Percentiles rank a stretch among this genome's conserved stretches.
Conservation (phyloP, 2,888 invertebrate species). For the Luffia ferchaultella region DNA sequence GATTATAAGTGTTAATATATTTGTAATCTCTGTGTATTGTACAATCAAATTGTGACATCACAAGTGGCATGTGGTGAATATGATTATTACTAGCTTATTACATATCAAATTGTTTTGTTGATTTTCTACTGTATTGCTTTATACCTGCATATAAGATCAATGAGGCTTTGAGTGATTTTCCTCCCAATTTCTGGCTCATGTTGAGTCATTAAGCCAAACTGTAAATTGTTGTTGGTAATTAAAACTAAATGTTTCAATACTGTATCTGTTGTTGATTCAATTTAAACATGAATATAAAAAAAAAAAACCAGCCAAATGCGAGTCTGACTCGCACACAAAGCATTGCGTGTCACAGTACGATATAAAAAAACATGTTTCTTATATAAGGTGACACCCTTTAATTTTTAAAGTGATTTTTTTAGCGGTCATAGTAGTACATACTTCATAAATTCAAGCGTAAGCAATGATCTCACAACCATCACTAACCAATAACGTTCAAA, state of each 20-base stretch:
- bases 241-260: background rate
- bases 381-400: too few relatives aligned
- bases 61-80: conserved; percentile 38
- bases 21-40: background rate
- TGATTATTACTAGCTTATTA: conserved; percentile 36
- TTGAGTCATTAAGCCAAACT: conserved; percentile 90
- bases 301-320: too few relatives aligned
- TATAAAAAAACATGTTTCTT: too few relatives aligned
- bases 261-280: background rate
- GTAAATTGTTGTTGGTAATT: conserved; percentile 24
- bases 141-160: conserved; percentile 93
- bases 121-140: conserved; percentile 22
- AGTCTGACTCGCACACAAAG: too few relatives aligned
- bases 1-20: too few relatives aligned
- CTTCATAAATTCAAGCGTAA: too few relatives aligned
- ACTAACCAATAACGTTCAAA: too few relatives aligned
- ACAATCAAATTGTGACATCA: background rate
- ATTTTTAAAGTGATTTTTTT: too few relatives aligned
- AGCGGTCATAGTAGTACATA: too few relatives aligned
- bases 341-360: too few relatives aligned
- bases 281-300: too few relatives aligned
- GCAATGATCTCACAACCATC: too few relatives aligned
- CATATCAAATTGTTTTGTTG: conserved; percentile 18
- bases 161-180: conserved; percentile 87
- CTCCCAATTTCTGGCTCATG: conserved; percentile 87